Base-by-base conservation (phyloP, 2,888 invertebrate species). In the Drosophila glabriapex region DNA sequence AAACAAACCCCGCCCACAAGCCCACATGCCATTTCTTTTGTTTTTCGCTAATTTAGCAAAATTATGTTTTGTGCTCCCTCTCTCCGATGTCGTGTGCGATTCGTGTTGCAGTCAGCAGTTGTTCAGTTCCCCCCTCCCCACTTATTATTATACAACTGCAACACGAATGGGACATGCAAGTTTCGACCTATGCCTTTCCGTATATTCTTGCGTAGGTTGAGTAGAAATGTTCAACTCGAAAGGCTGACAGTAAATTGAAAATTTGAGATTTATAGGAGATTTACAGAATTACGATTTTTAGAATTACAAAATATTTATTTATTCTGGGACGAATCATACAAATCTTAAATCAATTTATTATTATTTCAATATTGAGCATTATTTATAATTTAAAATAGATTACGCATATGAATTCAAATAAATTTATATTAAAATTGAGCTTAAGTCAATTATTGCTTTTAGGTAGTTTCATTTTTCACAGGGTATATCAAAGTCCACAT, bases 11-110 rank as follows among this genome's bases (percentile, higher is more conserved):
- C 70, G 70, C 68, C 82, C 70, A 22, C 50, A 9, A 43, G 41
- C 58, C 72, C 78, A 78, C 79, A 73, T 71, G 78, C 64, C 82
- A 78, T 82, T 87, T 82, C 90, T 90, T 89, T 91, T 91, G 85
- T 91, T 90, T 91, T 91, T 86, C 84, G 88, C 90, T 90, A 90
- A 90, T 91, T 90, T 90, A 85, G 91, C 91, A 78, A 91, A 91
- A 90, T 91, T 90, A 90, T 91, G 89, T 80, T 85, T 79, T 89
- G 80, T 76, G 72, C 73, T 84, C 78, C 73, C n/a, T 10, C 25
- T 19, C 28, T 55, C n/a, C 14, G 14, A 68, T 73, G 73, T 76
- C 77, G 82, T 80, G 76, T 61, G 65, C 76, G 62, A 68, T 76
- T 82, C 85, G 64, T 73, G 79, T 54, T 89, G 80, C 87, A 82